These are phyloP conservation scores for Ectemnius cavifrons DNA, from an alignment of 2,888 invertebrate species.

Conservation along the genomic window DNA sequence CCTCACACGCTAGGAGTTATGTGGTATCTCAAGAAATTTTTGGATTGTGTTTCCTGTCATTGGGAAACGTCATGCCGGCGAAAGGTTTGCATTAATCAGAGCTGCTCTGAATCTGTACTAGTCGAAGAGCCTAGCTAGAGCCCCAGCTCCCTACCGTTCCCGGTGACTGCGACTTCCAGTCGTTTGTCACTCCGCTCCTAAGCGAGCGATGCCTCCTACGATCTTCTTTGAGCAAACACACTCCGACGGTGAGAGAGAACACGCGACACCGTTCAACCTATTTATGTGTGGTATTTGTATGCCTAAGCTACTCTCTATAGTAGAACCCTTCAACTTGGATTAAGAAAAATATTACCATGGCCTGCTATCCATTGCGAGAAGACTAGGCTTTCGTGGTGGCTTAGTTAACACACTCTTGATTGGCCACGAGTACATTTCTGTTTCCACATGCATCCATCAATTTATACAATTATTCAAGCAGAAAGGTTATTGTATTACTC, in stretches of 20 bases:
- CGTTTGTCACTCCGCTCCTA: constrained; percentile 61
- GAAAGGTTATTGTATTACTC: too few relatives aligned
- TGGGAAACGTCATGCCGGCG: constrained; percentile 56
- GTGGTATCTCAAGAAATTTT: constrained; percentile 56
- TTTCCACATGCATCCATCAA: too few relatives aligned
- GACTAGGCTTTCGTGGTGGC: too few relatives aligned
- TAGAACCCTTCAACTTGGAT: too few relatives aligned
- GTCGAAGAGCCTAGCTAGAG: constrained; percentile 51
- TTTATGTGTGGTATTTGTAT: constrained; percentile 8
- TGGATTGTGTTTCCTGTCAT: constrained; percentile 60
- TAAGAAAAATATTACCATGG: too few relatives aligned
- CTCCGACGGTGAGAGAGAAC: constrained; percentile 14
- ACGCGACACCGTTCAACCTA: constrained; percentile 2
- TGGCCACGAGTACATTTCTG: too few relatives aligned
- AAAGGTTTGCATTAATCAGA: constrained; percentile 63
- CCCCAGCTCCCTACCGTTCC: constrained; percentile 24
- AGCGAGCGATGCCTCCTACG: constrained; percentile 37
- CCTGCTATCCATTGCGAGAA: too few relatives aligned
- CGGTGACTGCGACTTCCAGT: constrained; percentile 50
- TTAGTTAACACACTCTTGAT: too few relatives aligned
- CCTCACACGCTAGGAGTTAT: constrained; percentile 25
- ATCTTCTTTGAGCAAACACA: constrained; percentile 45
- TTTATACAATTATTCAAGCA: too few relatives aligned
- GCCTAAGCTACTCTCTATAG: too few relatives aligned
- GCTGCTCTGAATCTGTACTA: constrained; percentile 5